Evolutionary conservation across 2,797 vertebrate species (phyloP), one percentile per base, ranked within the genome.

Genomic region (Pterois miles): DNA sequence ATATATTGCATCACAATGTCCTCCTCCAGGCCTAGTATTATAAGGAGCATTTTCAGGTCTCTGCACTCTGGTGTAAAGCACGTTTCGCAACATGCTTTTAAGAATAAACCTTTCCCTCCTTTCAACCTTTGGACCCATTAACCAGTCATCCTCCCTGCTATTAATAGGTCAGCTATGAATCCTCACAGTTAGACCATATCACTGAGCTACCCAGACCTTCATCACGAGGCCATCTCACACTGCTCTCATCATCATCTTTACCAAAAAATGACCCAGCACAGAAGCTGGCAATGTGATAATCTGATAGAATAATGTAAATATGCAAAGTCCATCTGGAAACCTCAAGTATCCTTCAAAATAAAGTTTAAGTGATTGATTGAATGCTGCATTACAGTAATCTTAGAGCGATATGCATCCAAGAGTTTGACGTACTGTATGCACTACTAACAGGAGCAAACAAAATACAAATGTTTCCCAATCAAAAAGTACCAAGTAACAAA

Each of bases 51-150:
- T 74, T 58, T 48, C 63, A 8, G 65, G 48, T 67, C 59, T 66
- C 69, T 52, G 31, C 27, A n/a, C 58, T 72, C 62, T 53, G 14
- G 5, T 66, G 53, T 64, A 36, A 59, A 68, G 50, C 14, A 50
- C 29, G 52, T 87, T 90, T 86, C 57, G n/a, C 78, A 81, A 75
- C 70, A 85, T 79, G 85, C 85, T 92, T 81, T 91, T 81, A 86
- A 81, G 66, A 75, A 60, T 74, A 88, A 86, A 52, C 34, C 38
- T 69, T 76, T 85, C 52, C 77, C 60, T 68, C 59, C 50, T 38
- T 16, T 78, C 68, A 82, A 89, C 87, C 85, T 89, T 93, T 86
- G 89, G 70, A 94, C 88, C 88, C 91, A 91, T 92, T 93, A 88
- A 71, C 68, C 81, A 69, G 46, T 77, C 58, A 62, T 80, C 66